phyloP scores from a whole-genome alignment of 2,888 invertebrate species.

The Nebria salina region DNA sequence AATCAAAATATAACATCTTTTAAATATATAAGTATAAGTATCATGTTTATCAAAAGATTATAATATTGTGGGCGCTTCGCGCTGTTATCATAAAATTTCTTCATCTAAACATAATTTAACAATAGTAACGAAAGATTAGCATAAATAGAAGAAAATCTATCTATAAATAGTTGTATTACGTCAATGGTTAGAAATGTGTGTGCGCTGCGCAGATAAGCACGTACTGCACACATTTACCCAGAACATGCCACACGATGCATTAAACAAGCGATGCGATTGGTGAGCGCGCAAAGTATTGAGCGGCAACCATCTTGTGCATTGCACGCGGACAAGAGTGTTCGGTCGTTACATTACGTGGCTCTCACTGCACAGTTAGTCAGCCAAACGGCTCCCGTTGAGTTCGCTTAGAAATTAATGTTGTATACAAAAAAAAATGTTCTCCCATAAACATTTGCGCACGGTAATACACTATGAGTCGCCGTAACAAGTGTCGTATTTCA shows the following conservation, averaged over 20 bases:
- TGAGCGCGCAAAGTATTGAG: background rate
- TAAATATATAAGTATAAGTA: no score
- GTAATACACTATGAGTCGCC: no score
- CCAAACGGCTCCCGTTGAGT: background rate
- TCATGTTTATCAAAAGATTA: no score
- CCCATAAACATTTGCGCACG: no score
- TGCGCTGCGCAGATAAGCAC: background rate
- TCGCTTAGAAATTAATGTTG: no score
- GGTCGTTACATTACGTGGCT: background rate
- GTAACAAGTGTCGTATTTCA: background rate
- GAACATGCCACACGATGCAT: background rate
- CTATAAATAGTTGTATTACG: background rate
- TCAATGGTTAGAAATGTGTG: background rate
- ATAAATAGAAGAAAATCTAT: no score
- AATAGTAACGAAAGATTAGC: no score
- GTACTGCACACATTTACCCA: background rate
- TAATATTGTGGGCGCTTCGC: no score
- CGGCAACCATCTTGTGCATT: background rate
- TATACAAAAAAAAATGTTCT: no score
- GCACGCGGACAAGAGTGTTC: background rate
- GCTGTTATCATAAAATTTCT: no score
- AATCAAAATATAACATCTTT: no score
- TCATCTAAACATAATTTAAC: no score
- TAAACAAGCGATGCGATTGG: background rate
- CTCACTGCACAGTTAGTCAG: background rate